Conservation (phyloP, 1,140 invertebrate species). For the Ceratina japonica region DNA sequence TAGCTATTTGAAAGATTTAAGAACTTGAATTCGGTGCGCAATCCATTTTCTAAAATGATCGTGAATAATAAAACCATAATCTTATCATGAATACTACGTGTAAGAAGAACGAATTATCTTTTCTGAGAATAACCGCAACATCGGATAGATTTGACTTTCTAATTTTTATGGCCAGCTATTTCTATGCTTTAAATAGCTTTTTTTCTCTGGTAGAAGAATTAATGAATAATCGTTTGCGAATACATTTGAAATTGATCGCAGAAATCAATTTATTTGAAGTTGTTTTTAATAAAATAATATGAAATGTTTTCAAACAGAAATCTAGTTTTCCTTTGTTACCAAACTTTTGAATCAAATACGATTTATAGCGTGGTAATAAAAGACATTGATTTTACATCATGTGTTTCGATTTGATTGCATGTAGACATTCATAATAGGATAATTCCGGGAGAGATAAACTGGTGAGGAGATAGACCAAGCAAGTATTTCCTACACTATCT, state of each 20-base stretch:
- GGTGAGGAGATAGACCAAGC: no score
- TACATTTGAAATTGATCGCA: neutral
- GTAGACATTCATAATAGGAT: no score
- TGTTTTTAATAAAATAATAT: no score
- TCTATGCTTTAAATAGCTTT: neutral
- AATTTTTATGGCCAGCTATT: conserved; percentile 17
- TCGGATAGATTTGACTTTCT: conserved; percentile 40
- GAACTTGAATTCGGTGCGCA: neutral
- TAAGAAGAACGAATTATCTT: conserved; percentile 5
- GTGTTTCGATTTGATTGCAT: no score
- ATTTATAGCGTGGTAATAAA: no score
- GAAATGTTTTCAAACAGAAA: neutral
- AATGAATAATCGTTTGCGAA: neutral
- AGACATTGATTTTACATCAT: no score
- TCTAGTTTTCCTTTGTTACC: no score
- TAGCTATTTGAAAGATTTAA: neutral
- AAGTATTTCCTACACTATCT: no score
- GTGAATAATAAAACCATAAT: conserved; percentile 28
- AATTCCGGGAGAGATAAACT: no score
- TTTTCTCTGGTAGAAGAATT: neutral
- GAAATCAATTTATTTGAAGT: no score
- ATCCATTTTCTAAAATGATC: conserved; percentile 20
- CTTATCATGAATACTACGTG: conserved; percentile 4
- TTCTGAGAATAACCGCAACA: neutral
- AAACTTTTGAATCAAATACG: no score